phyloP scores from a whole-genome alignment of 1,140 invertebrate genomes.

The Tetraneura akinire region DNA sequence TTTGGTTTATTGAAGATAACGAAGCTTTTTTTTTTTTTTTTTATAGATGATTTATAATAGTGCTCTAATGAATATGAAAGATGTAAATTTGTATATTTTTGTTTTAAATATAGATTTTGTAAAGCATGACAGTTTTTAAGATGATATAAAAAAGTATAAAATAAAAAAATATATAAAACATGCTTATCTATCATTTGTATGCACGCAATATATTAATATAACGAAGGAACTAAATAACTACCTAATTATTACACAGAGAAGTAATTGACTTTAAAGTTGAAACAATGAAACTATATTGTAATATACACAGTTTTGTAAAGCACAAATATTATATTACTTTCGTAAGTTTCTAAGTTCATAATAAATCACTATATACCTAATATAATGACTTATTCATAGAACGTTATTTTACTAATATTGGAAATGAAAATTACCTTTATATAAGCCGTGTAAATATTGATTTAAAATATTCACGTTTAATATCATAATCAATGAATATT shows the following conservation, averaged over 20 bases:
- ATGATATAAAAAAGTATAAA: not conserved
- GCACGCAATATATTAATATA: conserved; percentile 38
- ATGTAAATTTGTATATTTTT: not conserved
- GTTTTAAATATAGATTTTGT: not conserved
- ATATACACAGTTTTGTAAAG: too few species aligned
- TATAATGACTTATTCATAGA: too few species aligned
- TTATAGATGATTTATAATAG: not conserved
- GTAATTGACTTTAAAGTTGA: not conserved
- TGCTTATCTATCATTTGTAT: conserved; percentile 19
- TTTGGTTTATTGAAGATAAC: not conserved
- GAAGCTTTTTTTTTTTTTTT: too few species aligned
- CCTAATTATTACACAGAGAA: conserved; percentile 1
- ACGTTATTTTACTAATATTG: too few species aligned
- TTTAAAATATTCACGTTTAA: too few species aligned
- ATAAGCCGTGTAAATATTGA: too few species aligned
- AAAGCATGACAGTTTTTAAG: conserved; percentile 36
- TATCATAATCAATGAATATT: too few species aligned
- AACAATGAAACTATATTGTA: too few species aligned
- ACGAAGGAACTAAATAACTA: conserved; percentile 9
- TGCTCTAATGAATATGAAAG: not conserved
- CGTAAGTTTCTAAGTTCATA: too few species aligned
- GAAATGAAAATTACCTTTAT: too few species aligned
- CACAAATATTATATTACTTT: too few species aligned
- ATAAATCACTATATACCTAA: too few species aligned
- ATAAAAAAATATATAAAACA: conserved; percentile 7